Evolutionary conservation across 2,797 vertebrate species (phyloP), one percentile per base, ranked within the genome.

Genomic region (Acanthiza pusilla): DNA sequence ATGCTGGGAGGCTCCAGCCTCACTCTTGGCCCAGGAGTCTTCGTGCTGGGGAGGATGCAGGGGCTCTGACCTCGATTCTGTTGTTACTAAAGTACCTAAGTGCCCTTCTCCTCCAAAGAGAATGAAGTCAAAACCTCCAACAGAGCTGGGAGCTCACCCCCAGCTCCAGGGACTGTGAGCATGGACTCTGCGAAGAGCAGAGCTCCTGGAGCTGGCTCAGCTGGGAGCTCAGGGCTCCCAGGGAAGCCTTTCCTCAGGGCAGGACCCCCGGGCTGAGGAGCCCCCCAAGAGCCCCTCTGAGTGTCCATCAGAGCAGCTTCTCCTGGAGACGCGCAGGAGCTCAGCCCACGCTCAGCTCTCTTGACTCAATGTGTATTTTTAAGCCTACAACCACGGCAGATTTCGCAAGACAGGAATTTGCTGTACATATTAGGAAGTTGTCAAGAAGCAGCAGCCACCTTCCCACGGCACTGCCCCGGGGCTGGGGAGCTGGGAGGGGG

Each of bases 111-210:
- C 61, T 53, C 51, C 7, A 32, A 29, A 21, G 25, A 12, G 8
- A 21, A 15, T 3, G 7, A 21, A 43, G 22, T 8, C 4, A 2
- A 30, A 40, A 34, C 9, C 8, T 48, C 17, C 80, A 61, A 4
- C 13, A 70, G 65, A 60, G 63, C 26, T 34, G 30, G 29, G 42
- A 57, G 27, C 45, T 79, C 42, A 10, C 11, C 34, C 40, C 22
- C 61, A 77, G 32, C 2, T 38, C 20, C 32, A 48, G 3, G 9
- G 10, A 1, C 26, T 42, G 8, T 16, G 42, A 7, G 32, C 36
- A n/a, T 0, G 0, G 38, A 3, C 9, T 61, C 45, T 72, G 67
- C 65, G 13, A 5, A 1, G 4, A 29, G 42, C 29, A 60, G 66
- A 62, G 30, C 36, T 29, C 10, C 40, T 32, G 38, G 22, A 42